phyloP scores from a whole-genome alignment of 2,113 vertebrate genomes.

The Gallinago media region DNA sequence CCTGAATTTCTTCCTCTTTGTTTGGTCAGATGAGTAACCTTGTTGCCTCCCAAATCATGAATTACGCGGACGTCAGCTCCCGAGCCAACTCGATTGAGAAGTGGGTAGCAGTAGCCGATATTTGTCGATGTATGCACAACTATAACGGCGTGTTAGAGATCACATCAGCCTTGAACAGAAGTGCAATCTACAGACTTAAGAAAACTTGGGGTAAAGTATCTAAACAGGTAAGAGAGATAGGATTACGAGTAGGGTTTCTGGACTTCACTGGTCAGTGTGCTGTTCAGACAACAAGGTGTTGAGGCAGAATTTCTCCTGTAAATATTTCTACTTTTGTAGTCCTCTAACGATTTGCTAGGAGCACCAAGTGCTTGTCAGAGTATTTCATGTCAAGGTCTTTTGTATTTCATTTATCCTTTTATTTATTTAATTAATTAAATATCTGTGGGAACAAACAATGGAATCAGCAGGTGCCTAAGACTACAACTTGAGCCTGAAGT shows the following conservation, averaged over 20 bases:
- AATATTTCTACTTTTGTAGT: not conserved
- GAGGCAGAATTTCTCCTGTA: not conserved
- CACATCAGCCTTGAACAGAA: constrained; percentile 97
- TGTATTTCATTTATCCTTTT: not conserved
- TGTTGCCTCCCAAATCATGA: constrained; percentile 98
- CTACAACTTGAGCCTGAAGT: not conserved
- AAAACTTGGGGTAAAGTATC: constrained; percentile 98
- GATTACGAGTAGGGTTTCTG: not conserved
- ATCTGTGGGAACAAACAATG: not conserved
- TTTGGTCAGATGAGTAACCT: constrained; percentile 94
- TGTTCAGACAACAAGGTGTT: not conserved
- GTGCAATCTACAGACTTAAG: constrained; percentile 97
- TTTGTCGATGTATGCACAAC: constrained; percentile 96
- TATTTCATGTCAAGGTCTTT: not conserved
- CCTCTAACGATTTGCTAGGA: not conserved
- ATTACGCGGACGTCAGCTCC: constrained; percentile 89
- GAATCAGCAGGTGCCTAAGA: not conserved
- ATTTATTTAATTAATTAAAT: not conserved
- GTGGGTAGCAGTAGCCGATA: constrained; percentile 97
- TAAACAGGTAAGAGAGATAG: constrained; percentile 86
- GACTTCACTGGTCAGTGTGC: rapidly evolving
- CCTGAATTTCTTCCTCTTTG: not conserved
- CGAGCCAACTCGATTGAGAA: constrained; percentile 95
- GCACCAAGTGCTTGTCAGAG: too few species aligned
- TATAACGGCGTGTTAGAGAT: constrained; percentile 98